Base-by-base conservation (phyloP, 2,113 vertebrate species). In the Daboia siamensis region DNA sequence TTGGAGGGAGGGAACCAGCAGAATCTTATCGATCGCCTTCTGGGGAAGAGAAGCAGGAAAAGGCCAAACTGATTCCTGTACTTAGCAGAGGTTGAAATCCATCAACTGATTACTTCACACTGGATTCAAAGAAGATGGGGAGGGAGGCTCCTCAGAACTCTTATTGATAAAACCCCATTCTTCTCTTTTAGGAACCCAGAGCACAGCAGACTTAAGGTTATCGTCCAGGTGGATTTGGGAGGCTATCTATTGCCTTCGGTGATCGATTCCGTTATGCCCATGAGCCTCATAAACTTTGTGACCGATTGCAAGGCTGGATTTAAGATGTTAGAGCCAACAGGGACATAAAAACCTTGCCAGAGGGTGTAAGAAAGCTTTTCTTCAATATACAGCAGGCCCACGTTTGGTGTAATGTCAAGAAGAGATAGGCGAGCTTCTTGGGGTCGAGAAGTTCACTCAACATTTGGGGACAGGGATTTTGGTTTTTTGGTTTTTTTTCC, bases 141-240 rank as follows among this genome's bases (percentile, higher is more conserved):
- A 64, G 11, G 61, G 11, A n/a, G 1, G 61, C 17, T 52, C 1
- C 15, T 86, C 29, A 15, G 9, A 46, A 13, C 55, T n/a, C 17
- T 29, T 39, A 23, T 33, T 61, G 48, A 52, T 12, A 3, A 86
- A 46, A 13, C 13, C 0, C 3, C 21, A 92, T 94, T 52, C 15
- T 92, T 95, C 88, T 89, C 74, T 95, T 61, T 24, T 88, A 98
- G 97, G 96, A 97, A 97, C 57, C 96, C 96, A 90, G 86, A 90
- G 15, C 93, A 95, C 92, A 97, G 94, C 21, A 96, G 94, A 89
- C 84, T 98, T 17, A 94, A 95, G 64, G 95, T 96, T 52, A 97
- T 97, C 91, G 94, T 97, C 48, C 97, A 98, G 91, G 96, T 97
- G 54, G 95, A 98, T 88, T 93, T 97, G 44, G 96, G 92, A 94